Evolutionary conservation across 2,797 vertebrate species (phyloP).

Genomic region (Nasua narica): DNA sequence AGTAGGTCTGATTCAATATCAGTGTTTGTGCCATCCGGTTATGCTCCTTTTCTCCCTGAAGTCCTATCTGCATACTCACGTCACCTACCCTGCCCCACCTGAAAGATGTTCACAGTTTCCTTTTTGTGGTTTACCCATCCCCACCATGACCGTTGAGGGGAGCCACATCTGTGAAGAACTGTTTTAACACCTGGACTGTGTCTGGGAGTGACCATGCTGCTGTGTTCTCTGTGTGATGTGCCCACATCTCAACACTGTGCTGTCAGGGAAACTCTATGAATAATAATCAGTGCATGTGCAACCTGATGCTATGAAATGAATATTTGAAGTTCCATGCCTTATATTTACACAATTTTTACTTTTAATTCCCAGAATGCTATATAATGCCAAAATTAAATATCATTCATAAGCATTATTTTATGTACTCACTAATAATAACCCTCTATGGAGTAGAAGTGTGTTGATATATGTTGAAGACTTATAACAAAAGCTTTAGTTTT

Average conservation of each 20-base stretch:
- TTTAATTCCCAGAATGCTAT: constrained; percentile 62
- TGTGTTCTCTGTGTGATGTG: background rate
- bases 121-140: background rate
- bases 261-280: background rate
- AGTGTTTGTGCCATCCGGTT: background rate
- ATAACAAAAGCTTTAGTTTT: constrained; percentile 57
- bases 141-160: background rate
- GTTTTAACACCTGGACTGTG: background rate
- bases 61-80: background rate
- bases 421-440: constrained; percentile 68
- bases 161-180: background rate
- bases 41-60: background rate
- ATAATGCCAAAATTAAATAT: constrained; percentile 62
- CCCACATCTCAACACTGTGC: background rate
- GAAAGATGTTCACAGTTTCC: background rate
- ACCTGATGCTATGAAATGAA: background rate
- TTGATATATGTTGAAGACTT: constrained; percentile 57
- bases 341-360: constrained; percentile 49
- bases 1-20: background rate
- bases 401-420: constrained; percentile 67
- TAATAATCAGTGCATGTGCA: background rate
- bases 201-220: fast-evolving
- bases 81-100: fast-evolving
- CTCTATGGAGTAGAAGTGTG: constrained; percentile 60
- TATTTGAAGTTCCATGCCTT: constrained; percentile 48